These are phyloP conservation scores for Troilus luridus DNA, from an alignment of 2,888 invertebrate species.

Conservation along the genomic window DNA sequence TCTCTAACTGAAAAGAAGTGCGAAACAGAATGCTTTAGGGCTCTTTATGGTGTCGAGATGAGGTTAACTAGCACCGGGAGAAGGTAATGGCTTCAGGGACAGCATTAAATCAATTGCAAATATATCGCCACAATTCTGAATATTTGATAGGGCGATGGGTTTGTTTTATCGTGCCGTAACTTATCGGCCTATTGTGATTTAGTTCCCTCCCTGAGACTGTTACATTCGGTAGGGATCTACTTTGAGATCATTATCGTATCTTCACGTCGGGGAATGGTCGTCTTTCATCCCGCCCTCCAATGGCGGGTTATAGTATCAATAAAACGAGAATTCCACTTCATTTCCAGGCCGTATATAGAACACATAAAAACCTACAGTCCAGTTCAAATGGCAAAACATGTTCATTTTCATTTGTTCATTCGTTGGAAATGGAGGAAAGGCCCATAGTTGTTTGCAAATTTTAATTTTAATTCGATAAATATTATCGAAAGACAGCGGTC, in stretches of 20 bases:
- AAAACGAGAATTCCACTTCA: not conserved
- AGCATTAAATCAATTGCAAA: constrained; percentile 22
- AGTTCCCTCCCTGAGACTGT: constrained; percentile 9
- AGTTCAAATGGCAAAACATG: not conserved
- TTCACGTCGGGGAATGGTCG: not conserved
- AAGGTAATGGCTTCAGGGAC: constrained; percentile 16
- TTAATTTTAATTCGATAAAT: too few species aligned
- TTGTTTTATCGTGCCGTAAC: constrained; percentile 28
- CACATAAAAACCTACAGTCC: not conserved
- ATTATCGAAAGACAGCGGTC: too few species aligned
- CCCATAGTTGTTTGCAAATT: not conserved
- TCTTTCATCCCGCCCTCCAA: constrained; percentile 28
- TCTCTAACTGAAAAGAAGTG: constrained; percentile 37
- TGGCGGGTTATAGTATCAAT: not conserved
- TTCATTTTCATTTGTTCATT: not conserved
- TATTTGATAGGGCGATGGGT: constrained; percentile 32
- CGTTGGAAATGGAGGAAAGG: not conserved
- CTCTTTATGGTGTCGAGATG: constrained; percentile 44
- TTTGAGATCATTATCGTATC: constrained; percentile 47
- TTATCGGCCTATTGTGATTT: constrained; percentile 36
- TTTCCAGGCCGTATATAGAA: not conserved
- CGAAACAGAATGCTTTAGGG: constrained; percentile 16
- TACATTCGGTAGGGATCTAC: constrained; percentile 44
- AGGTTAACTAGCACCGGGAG: constrained; percentile 30
- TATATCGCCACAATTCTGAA: constrained; percentile 33